These are phyloP conservation scores for Piaya cayana DNA, from an alignment of 2,113 vertebrate genomes.

Conservation along the genomic window DNA sequence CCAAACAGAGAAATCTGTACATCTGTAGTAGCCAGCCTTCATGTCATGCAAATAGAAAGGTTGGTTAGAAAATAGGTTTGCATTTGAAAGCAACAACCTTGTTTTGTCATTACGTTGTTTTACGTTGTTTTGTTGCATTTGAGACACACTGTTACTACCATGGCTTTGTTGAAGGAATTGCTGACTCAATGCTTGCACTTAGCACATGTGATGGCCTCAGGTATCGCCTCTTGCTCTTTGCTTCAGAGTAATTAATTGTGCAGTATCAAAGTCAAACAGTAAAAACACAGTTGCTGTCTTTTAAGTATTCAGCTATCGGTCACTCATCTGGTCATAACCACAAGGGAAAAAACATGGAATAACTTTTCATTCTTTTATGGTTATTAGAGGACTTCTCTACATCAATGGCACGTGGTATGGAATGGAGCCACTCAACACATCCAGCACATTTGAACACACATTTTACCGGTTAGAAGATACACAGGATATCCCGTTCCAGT, in stretches of 20 bases:
- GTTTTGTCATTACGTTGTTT: slow-evolving; percentile 8
- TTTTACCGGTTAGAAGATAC: slow-evolving; percentile 52
- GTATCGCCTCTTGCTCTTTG: slow-evolving; percentile 37
- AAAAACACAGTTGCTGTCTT: background rate
- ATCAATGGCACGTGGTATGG: slow-evolving; percentile 50
- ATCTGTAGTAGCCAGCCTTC: background rate
- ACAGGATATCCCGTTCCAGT: slow-evolving; percentile 29
- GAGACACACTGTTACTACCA: slow-evolving; percentile 73
- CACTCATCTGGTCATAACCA: background rate
- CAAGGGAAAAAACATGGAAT: accelerated
- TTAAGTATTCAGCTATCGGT: background rate
- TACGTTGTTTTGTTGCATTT: slow-evolving; percentile 36
- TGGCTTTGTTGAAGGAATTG: slow-evolving; percentile 65
- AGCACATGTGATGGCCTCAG: slow-evolving; percentile 74
- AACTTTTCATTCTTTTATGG: background rate
- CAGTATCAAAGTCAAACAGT: background rate
- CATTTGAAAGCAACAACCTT: background rate
- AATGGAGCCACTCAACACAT: slow-evolving; percentile 63
- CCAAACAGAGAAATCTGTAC: background rate
- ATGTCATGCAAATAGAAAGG: background rate
- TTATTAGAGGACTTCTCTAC: slow-evolving; percentile 67
- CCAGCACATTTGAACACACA: slow-evolving; percentile 62
- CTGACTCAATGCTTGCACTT: slow-evolving; percentile 57
- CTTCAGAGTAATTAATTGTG: background rate
- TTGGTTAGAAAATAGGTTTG: background rate